Evolutionary conservation across 1,140 invertebrate species (phyloP).

Genomic region (Drosophila prosaltans): DNA sequence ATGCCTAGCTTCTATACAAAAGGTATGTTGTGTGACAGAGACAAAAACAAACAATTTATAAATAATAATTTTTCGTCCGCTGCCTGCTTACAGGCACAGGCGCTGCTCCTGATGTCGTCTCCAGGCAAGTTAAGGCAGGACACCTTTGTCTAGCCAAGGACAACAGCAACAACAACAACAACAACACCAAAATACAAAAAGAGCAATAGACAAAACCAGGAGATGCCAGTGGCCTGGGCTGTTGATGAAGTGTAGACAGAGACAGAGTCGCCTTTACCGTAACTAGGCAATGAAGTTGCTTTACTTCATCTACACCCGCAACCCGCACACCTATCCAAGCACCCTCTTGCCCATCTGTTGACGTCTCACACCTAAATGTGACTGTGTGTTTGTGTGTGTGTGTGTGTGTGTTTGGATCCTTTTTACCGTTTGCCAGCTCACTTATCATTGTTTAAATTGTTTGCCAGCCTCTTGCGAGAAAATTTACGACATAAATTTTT

Average conservation of each 20-base stretch:
- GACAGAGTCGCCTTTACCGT: slow-evolving; percentile 8
- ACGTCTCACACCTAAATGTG: slow-evolving; percentile 31
- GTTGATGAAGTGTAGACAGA: slow-evolving; percentile 23
- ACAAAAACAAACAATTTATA: slow-evolving; percentile 46
- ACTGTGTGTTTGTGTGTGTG: slow-evolving; percentile 11
- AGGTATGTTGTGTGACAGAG: not conserved
- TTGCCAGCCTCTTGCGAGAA: slow-evolving; percentile 24
- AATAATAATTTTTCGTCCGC: slow-evolving; percentile 57
- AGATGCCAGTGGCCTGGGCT: slow-evolving; percentile 17
- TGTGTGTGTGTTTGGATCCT: slow-evolving; percentile 15
- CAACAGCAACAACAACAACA: slow-evolving; percentile 20
- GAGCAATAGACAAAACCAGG: slow-evolving; percentile 6
- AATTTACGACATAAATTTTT: slow-evolving; percentile 25
- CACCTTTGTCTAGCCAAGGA: slow-evolving; percentile 48
- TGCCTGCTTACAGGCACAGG: slow-evolving; percentile 41
- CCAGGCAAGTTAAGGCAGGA: slow-evolving; percentile 29
- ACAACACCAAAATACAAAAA: slow-evolving; percentile 5
- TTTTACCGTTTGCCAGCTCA: slow-evolving; percentile 36
- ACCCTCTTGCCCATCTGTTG: not conserved
- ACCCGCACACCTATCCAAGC: not conserved
- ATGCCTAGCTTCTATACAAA: slow-evolving; percentile 18
- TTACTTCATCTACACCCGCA: not conserved
- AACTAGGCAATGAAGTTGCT: slow-evolving; percentile 23
- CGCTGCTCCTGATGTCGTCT: slow-evolving; percentile 36
- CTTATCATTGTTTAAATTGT: slow-evolving; percentile 45